Percentiles rank a stretch among this genome's conserved stretches.
These are phyloP conservation scores for Drosophila repleta DNA, from an alignment of 1,140 invertebrate species.

Conservation along the genomic window DNA sequence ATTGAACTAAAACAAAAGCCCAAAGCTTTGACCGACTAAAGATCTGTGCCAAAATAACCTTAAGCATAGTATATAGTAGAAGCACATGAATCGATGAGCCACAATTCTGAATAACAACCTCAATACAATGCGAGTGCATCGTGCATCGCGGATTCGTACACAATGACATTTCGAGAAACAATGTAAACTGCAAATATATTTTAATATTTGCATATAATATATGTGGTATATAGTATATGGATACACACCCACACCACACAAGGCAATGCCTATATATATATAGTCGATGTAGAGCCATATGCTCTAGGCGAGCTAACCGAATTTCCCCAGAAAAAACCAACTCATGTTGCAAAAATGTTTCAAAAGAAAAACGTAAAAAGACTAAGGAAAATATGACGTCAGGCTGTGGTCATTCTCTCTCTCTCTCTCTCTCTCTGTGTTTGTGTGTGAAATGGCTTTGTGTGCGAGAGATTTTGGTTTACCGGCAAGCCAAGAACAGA, in stretches of 20 bases:
- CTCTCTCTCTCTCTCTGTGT: constrained; percentile 33
- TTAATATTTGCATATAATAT: constrained; percentile 20
- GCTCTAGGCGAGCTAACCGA: constrained; percentile 48
- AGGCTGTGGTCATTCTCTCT: constrained; percentile 56
- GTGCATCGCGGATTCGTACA: constrained; percentile 22
- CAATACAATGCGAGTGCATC: constrained; percentile 13
- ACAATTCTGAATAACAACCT: constrained; percentile 16
- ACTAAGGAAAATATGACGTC: constrained; percentile 75
- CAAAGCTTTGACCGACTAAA: neutral
- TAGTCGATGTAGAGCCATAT: constrained; percentile 32
- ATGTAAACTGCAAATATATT: constrained; percentile 32
- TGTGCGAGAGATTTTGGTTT: constrained; percentile 21
- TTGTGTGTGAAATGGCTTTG: constrained; percentile 19
- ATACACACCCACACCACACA: constrained; percentile 16
- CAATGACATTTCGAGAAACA: constrained; percentile 41
- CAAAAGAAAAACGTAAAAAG: constrained; percentile 43
- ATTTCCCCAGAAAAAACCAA: constrained; percentile 73
- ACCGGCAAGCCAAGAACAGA: constrained; percentile 29
- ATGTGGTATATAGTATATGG: neutral
- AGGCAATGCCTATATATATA: constrained; percentile 6
- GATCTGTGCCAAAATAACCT: neutral
- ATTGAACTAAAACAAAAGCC: no score
- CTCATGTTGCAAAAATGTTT: constrained; percentile 75
- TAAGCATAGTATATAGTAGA: neutral
- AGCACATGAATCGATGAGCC: neutral